phyloP scores from a whole-genome alignment of 2,888 invertebrate genomes.

The Apamea monoglypha region DNA sequence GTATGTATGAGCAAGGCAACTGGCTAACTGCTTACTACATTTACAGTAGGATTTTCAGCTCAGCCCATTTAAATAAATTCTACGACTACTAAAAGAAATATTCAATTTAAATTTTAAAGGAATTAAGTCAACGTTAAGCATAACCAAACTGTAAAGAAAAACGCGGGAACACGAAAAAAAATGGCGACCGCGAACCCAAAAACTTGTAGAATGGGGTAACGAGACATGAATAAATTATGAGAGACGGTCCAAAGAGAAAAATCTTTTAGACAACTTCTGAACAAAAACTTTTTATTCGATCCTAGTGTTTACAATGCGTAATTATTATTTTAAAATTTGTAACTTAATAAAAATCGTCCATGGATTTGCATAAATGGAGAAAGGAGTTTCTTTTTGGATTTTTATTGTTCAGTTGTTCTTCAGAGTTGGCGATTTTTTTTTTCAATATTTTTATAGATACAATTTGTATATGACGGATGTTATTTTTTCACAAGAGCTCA shows the following conservation, averaged over 20 bases:
- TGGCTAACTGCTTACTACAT: neutral
- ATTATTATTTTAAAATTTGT: constrained; percentile 65
- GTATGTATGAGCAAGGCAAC: neutral
- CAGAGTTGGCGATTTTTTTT: neutral
- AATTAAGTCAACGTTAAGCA: constrained; percentile 47
- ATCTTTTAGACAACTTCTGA: constrained; percentile 65
- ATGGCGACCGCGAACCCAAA: constrained; percentile 59
- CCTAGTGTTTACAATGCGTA: constrained; percentile 66
- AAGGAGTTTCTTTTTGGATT: constrained; percentile 10
- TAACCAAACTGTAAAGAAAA: constrained; percentile 48
- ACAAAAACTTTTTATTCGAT: constrained; percentile 66
- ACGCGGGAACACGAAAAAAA: constrained; percentile 55
- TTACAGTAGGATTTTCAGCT: neutral
- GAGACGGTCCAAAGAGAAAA: constrained; percentile 68
- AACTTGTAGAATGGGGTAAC: constrained; percentile 66
- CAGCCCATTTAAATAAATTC: neutral
- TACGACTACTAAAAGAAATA: neutral
- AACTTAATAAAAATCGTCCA: constrained; percentile 60
- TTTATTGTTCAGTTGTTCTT: neutral
- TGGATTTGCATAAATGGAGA: constrained; percentile 52
- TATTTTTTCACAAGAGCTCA: neutral
- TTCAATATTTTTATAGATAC: neutral
- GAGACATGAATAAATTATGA: constrained; percentile 78
- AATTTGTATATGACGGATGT: neutral
- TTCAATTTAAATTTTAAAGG: constrained; percentile 29